phyloP scores from a whole-genome alignment of 2,113 vertebrate genomes.

The Bubo scandiacus region DNA sequence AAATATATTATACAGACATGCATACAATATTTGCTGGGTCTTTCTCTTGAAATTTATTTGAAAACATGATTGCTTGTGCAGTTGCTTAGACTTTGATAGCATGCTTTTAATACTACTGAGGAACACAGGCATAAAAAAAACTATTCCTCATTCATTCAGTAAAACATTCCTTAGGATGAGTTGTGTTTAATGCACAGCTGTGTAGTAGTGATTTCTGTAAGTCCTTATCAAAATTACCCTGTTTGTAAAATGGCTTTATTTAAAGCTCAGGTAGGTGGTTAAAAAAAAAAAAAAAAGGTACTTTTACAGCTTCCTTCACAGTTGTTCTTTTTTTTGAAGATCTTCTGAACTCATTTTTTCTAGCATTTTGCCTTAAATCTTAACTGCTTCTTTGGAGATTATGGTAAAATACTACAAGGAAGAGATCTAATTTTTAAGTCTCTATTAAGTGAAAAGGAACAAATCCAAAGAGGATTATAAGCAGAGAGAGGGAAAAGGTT shows the following conservation, averaged over 20 bases:
- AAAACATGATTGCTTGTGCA: neutral
- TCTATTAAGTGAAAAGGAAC: neutral
- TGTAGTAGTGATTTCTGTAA: neutral
- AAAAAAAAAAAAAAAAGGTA: too few relatives aligned
- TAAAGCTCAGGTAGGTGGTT: neutral
- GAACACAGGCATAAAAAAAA: neutral
- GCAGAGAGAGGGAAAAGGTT: neutral
- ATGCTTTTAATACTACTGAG: neutral
- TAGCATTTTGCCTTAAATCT: neutral
- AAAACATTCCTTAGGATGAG: neutral
- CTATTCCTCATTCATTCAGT: neutral
- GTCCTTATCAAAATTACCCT: neutral
- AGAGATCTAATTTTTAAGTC: neutral
- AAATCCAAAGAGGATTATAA: constrained; percentile 14
- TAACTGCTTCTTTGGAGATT: neutral
- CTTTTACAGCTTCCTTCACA: neutral
- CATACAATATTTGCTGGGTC: neutral
- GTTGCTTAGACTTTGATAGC: neutral
- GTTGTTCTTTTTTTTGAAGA: neutral
- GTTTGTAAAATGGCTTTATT: neutral
- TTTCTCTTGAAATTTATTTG: neutral
- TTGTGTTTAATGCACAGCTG: neutral
- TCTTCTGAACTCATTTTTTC: neutral
- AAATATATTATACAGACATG: neutral
- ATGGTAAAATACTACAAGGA: neutral